Base-by-base conservation (phyloP, 35 echinoderm and acorn worm genomes). In the Acanthaster planci region DNA sequence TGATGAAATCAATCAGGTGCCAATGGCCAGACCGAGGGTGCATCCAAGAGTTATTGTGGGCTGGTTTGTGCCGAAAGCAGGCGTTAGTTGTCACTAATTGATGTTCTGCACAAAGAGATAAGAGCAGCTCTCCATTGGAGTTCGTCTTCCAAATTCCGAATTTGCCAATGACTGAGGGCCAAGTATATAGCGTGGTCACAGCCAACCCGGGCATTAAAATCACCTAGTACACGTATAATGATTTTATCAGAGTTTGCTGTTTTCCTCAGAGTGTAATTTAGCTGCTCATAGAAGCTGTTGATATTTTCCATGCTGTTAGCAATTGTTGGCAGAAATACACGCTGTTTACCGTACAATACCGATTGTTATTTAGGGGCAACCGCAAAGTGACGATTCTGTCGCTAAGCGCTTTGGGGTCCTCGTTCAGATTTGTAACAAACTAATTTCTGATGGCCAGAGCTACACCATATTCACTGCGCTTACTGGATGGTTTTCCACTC, bases 1-100 rank as follows among this genome's bases (percentile, higher is more conserved):
- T 87, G n/a, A 87, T 21, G 44, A 76, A 86, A 42, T 77, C 50
- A 0, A 78, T 87, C 67, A 78, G 47, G 55, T 87, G 68, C 85
- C 85, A 87, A 18, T 87, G 68, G 31, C 75, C 52, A 5, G 85
- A 87, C n/a, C 84, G 34, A 37, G 64, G 55, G 30, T 76, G 82
- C 15, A 44, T 21, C 84, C 60, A 77, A 19, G 84, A 30, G 1
- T 39, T 52, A 54, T 78, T 87, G 2, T 54, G 40, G 21, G 22
- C 55, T 21, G 77, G 51, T 19, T 34, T 39, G 5, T 77, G 59
- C 52, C 39, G 51, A 34, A 87, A 87, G 72, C 37, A 30, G 9
- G 85, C 78, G 44, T 87, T 87, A 36, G 53, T 87, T 32, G 78
- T 53, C 1, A 12, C 78, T 16, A 86, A 26, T 76, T 52, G 19